Evolutionary conservation across 2,113 vertebrate species (phyloP).

Genomic region (Capreolus pygargus): DNA sequence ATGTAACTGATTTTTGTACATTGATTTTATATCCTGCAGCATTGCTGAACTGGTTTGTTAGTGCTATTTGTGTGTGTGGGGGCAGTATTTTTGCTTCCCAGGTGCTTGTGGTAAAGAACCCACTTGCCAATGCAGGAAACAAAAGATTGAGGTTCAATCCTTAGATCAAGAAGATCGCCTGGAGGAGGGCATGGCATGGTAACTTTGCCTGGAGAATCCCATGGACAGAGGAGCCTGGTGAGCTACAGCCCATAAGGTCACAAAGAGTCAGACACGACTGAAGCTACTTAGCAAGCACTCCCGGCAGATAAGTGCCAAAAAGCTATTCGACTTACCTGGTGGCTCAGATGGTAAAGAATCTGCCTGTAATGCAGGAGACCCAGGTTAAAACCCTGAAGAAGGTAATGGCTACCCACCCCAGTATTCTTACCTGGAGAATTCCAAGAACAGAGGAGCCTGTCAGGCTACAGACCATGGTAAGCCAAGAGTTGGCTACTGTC

Average conservation of each 20-base stretch:
- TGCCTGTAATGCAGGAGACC: neutral
- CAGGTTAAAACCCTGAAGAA: neutral
- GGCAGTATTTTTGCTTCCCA: neutral
- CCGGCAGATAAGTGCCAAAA: neutral
- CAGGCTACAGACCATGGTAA: neutral
- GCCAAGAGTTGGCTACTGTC: neutral
- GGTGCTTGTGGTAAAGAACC: neutral
- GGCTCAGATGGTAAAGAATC: neutral
- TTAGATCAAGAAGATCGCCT: neutral
- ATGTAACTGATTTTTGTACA: neutral
- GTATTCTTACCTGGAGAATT: neutral
- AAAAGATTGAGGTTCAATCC: neutral
- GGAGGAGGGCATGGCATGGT: neutral
- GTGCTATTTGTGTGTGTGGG: neutral
- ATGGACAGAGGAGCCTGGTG: neutral
- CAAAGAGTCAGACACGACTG: neutral
- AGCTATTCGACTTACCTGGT: neutral
- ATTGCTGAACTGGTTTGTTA: neutral
- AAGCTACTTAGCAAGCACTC: neutral
- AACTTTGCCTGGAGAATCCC: neutral
- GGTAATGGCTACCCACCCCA: neutral
- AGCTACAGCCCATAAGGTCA: neutral
- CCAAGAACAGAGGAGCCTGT: neutral
- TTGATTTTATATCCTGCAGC: neutral
- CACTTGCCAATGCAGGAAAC: neutral